Conservation (phyloP, 2,797 vertebrate genomes). For the Sarcophilus harrisii region DNA sequence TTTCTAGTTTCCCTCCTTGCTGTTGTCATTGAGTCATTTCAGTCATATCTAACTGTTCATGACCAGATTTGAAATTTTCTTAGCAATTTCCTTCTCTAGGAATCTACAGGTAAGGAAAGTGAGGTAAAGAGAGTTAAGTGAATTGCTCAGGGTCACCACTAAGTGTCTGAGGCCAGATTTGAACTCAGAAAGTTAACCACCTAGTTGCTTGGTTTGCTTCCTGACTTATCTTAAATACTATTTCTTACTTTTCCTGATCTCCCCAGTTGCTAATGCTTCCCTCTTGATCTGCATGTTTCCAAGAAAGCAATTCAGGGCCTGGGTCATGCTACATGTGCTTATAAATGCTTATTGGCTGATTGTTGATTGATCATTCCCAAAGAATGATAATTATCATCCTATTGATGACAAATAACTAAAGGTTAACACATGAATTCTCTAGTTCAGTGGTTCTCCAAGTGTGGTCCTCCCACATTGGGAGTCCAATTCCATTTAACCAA, state of each 20-base stretch:
- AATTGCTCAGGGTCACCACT: neutral
- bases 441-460: neutral
- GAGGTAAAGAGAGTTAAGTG: neutral
- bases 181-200: neutral
- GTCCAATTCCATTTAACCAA: neutral
- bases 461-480: neutral
- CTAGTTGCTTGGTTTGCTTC: neutral
- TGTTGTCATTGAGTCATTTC: neutral
- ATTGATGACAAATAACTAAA: neutral
- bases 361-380: neutral
- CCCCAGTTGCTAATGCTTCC: neutral
- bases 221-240: neutral
- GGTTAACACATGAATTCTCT: neutral
- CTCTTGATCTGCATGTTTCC: neutral
- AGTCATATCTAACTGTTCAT: neutral
- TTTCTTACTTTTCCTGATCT: neutral
- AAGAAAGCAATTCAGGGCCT: neutral
- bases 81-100: neutral
- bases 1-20: neutral
- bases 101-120: neutral
- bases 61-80: neutral
- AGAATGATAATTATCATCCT: neutral
- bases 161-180: neutral
- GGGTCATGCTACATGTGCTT: neutral
- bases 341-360: neutral